Base-by-base conservation (phyloP, 2,113 vertebrate species). In the Brachypodius melanocephalos region DNA sequence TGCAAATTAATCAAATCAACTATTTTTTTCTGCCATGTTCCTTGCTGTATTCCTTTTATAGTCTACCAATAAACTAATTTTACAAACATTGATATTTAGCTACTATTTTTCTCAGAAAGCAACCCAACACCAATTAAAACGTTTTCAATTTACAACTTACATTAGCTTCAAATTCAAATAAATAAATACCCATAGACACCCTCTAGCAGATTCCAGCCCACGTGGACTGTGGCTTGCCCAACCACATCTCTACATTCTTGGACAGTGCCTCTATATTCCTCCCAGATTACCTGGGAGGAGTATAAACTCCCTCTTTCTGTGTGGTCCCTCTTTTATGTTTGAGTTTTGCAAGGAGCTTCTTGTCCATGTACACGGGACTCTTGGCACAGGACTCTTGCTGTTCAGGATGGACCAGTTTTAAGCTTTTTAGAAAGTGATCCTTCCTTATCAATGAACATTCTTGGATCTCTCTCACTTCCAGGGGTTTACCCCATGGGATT, bases 401-500 rank as follows among this genome's bases (percentile, higher is more conserved):
- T 4, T 58, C 28, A 46, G 43, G 25, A 66, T 14, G 29, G 21
- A 62, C 32, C 12, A 45, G 14, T 74, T 49, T 21, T 82, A 52
- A 75, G 13, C 26, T 58, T 63, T n/a, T 40, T 20, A 55, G 12
- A 38, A 61, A 18, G 42, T 7, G 8, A 62, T 54, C 46, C 29
- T 49, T 54, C 24, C 6, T 4, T 36, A 62, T 8, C 32, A 79
- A 49, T 12, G 12, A 75, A 18, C 26, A 51, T 75, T 38, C 46
- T 59, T 38, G 29, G 22, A 34, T 24, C 12, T 58, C 13, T 71
- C 8, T 69, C 38, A 8, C 15, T 85, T 79, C 15, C 38, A 58
- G 57, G 18, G 7, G 6, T 36, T 81, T 65, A 43, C 24, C 20
- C 16, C 0, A 0, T 80, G 85, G 34, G 21, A 71, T 34, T 69